These are phyloP conservation scores for Heliconius nattereri DNA, from an alignment of 1,140 invertebrate species.

Conservation along the genomic window DNA sequence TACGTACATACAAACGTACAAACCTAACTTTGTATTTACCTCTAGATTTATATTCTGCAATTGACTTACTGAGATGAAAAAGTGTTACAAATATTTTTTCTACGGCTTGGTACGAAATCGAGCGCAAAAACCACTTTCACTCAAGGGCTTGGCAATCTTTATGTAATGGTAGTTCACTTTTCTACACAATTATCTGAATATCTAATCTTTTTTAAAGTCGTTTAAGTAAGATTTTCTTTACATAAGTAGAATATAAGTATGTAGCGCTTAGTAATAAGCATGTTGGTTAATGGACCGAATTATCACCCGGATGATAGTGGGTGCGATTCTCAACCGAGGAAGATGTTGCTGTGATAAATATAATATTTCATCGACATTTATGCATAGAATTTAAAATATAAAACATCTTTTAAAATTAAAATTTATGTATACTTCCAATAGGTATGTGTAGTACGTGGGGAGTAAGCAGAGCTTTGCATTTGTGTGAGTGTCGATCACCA, in stretches of 20 bases:
- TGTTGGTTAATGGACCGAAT: too few species aligned
- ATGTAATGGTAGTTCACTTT: constrained; percentile 25
- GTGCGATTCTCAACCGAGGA: too few species aligned
- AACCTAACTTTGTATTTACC: background rate
- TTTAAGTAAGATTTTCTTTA: background rate
- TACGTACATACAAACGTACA: background rate
- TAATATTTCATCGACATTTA: too few species aligned
- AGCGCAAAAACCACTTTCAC: constrained; percentile 38
- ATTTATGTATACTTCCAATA: too few species aligned
- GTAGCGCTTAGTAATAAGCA: background rate
- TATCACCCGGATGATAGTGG: too few species aligned
- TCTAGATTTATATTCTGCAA: background rate
- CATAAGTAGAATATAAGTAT: background rate
- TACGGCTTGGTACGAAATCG: constrained; percentile 33
- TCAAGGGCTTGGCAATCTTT: constrained; percentile 37
- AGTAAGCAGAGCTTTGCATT: too few species aligned
- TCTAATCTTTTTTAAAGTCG: background rate
- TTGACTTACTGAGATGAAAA: background rate
- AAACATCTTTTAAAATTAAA: too few species aligned
- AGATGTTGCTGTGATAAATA: too few species aligned
- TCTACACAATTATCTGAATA: constrained; percentile 16
- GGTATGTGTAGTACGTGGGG: too few species aligned
- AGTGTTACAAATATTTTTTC: constrained; percentile 11
- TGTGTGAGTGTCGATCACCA: too few species aligned
- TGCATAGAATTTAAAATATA: too few species aligned